Evolutionary conservation across 1,140 invertebrate genomes (phyloP), one percentile per base, ranked within the genome.

Genomic region (Copidosoma floridanum): DNA sequence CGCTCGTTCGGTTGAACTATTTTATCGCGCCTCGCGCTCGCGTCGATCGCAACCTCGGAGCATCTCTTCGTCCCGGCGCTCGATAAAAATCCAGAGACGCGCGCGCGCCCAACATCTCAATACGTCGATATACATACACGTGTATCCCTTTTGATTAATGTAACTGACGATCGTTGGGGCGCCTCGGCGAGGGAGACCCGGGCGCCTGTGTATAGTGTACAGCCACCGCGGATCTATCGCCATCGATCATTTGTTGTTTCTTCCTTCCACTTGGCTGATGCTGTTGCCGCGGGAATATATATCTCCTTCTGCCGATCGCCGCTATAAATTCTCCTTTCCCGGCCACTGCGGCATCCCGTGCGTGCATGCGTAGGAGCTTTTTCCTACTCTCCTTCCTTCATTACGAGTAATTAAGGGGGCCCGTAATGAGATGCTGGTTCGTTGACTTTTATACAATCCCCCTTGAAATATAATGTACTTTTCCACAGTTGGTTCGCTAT

Each of bases 151-250:
- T 53, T 40, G 51, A 63, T 58, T 50, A 63, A 63, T 54, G 56
- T 44, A 60, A 52, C 27, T 7, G 51, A 60, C 51, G 57, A 53
- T 38, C 51, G 21, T 32, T 35, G n/a, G 48, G 29, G n/a, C 14
- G 46, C 48, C 29, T 3, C 11, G 29, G 16, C 20, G 26, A 38
- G 50, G 23, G 27, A 48, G 44, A 8, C 37, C 48, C 48, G 21
- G 16, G 27, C n/a, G 14, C 43, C 27, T 21, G 24, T 35, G 18
- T 12, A 29, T 57, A 29, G 41, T 58, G 43, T 52, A 18, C 41
- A 65, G 44, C 55, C 47, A 55, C 43, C 63, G 60, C 56, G 64
- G 66, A 70, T 63, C 68, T 63, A 73, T 64, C 63, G 65, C 60
- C 59, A 69, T 69, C 61, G 61, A 59, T 69, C 68, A 65, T 65